These are phyloP conservation scores for Heliconius cydno DNA, from an alignment of 2,888 invertebrate species.

Conservation along the genomic window DNA sequence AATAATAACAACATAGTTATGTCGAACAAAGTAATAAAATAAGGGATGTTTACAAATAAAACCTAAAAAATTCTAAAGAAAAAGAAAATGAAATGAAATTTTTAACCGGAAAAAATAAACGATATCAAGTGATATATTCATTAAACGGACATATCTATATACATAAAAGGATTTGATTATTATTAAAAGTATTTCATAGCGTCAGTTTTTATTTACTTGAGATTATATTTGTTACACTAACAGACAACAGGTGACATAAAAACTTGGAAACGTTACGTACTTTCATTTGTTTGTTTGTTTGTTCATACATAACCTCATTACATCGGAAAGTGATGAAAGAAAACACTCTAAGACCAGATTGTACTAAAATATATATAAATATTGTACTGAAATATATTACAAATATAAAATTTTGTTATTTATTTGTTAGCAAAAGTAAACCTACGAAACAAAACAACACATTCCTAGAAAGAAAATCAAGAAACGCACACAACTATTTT, in stretches of 20 bases:
- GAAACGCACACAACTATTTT: background rate
- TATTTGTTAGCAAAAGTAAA: too few relatives aligned
- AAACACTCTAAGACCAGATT: background rate
- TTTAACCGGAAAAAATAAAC: slow-evolving; percentile 18
- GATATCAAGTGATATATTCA: background rate
- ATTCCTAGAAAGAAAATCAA: background rate
- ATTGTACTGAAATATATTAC: background rate
- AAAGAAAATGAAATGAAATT: background rate
- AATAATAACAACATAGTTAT: background rate
- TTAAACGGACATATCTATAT: background rate
- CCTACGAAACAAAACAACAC: background rate
- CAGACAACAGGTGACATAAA: background rate
- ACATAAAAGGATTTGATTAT: too few relatives aligned
- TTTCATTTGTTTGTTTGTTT: background rate
- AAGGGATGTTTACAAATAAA: background rate
- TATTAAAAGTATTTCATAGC: background rate
- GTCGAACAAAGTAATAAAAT: too few relatives aligned
- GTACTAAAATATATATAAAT: too few relatives aligned
- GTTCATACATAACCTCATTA: slow-evolving; percentile 15
- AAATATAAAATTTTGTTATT: too few relatives aligned
- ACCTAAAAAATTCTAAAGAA: background rate
- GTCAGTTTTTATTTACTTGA: slow-evolving; percentile 15
- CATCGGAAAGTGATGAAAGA: background rate
- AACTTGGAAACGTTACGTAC: background rate
- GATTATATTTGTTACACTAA: slow-evolving; percentile 5